phyloP scores from a whole-genome alignment of 2,888 invertebrate species.

The Polymixis flavicincta region DNA sequence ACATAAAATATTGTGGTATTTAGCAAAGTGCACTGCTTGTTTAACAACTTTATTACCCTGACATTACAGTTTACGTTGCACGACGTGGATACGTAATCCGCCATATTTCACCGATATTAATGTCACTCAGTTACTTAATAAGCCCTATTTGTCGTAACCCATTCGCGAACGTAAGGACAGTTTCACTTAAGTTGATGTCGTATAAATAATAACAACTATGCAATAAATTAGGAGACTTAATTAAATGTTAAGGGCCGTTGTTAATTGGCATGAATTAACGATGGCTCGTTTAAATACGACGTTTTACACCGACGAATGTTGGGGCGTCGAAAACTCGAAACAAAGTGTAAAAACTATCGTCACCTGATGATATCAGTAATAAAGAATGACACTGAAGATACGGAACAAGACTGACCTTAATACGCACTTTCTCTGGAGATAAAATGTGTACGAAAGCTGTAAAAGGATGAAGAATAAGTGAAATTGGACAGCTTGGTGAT shows the following conservation, averaged over 20 bases:
- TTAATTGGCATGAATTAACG: conserved; percentile 72
- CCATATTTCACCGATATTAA: conserved; percentile 56
- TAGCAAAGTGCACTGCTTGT: conserved; percentile 56
- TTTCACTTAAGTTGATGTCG: conserved; percentile 37
- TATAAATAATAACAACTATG: conserved; percentile 48
- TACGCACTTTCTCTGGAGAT: conserved; percentile 81
- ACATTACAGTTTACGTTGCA: conserved; percentile 49
- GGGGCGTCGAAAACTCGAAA: conserved; percentile 20
- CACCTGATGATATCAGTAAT: conserved; percentile 70
- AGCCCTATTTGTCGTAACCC: conserved; percentile 40
- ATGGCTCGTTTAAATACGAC: conserved; percentile 49
- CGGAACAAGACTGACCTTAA: conserved; percentile 71
- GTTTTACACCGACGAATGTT: conserved; percentile 37
- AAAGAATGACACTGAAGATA: conserved; percentile 68
- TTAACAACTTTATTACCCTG: conserved; percentile 50
- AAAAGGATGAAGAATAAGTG: conserved; percentile 75
- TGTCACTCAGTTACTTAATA: conserved; percentile 55
- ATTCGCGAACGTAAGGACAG: conserved; percentile 36
- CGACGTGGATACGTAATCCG: conserved; percentile 52
- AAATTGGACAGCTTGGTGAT: conserved; percentile 69
- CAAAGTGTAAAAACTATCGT: conserved; percentile 72
- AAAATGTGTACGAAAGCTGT: conserved; percentile 75
- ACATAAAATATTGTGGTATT: conserved; percentile 57
- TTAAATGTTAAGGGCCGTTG: conserved; percentile 60
- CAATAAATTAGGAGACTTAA: conserved; percentile 64